Conservation (phyloP, 37 sponge, comb jelly and placozoan genomes). For the Haliclona indistincta region DNA sequence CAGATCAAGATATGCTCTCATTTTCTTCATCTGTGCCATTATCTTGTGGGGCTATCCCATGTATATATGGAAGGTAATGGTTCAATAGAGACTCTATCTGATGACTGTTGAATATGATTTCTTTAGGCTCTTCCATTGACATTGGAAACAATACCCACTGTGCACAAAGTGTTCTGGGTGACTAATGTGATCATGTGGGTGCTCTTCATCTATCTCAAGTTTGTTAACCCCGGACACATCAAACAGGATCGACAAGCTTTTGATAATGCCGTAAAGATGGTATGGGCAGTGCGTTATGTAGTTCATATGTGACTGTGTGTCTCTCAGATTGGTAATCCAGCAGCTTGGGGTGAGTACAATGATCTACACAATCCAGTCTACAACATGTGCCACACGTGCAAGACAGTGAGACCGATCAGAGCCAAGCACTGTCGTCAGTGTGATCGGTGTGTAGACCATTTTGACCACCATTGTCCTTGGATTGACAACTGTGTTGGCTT, state of each 20-base stretch:
- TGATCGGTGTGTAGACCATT: constrained; percentile 82
- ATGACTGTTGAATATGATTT: neutral
- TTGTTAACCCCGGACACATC: constrained; percentile 77
- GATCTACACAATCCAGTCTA: constrained; percentile 82
- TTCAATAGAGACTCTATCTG: neutral
- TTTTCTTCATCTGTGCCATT: constrained; percentile 65
- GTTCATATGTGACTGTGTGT: neutral
- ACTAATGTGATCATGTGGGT: constrained; percentile 72
- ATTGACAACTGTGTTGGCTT: constrained; percentile 86
- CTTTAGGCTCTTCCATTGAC: constrained; percentile 64
- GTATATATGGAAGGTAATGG: constrained; percentile 70
- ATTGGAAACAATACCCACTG: constrained; percentile 29
- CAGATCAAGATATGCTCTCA: constrained; percentile 39
- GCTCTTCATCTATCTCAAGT: constrained; percentile 51
- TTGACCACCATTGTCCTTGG: constrained; percentile 96
- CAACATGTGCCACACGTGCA: constrained; percentile 90
- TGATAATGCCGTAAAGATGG: constrained; percentile 76
- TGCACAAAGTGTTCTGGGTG: constrained; percentile 63
- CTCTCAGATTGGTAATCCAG: constrained; percentile 70
- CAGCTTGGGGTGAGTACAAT: constrained; percentile 73
- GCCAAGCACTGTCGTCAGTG: constrained; percentile 90
- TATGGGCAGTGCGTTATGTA: constrained; percentile 18
- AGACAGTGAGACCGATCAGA: constrained; percentile 75
- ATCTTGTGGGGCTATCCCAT: constrained; percentile 83
- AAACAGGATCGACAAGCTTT: constrained; percentile 52